Evolutionary conservation across 1,140 invertebrate species (phyloP).

Genomic region (Acarapis woodi): DNA sequence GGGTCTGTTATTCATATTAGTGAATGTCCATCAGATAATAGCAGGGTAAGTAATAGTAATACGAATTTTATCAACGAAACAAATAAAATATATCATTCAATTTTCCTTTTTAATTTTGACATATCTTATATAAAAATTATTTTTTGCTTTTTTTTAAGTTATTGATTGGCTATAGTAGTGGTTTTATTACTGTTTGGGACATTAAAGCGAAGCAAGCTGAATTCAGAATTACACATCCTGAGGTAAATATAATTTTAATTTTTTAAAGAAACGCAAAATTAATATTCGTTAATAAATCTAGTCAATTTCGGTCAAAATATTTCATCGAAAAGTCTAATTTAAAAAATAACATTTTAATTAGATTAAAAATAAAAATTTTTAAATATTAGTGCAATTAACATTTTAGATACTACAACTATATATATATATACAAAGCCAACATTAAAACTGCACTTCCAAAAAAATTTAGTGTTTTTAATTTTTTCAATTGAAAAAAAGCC

Average conservation of each 20-base stretch:
- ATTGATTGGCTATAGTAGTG: constrained; percentile 81
- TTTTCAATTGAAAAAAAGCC: too few species aligned
- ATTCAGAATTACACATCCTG: constrained; percentile 35
- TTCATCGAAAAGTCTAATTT: neutral
- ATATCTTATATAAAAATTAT: neutral
- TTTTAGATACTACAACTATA: too few species aligned
- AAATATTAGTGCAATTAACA: too few species aligned
- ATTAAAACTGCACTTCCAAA: too few species aligned
- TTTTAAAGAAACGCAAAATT: neutral
- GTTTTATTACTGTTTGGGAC: constrained; percentile 85
- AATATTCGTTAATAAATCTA: neutral
- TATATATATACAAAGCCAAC: too few species aligned
- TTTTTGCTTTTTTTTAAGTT: constrained; percentile 30
- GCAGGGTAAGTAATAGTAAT: constrained; percentile 63
- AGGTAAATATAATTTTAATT: constrained; percentile 15
- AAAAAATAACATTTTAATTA: neutral
- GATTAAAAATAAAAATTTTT: too few species aligned
- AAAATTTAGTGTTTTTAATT: too few species aligned
- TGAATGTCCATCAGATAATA: constrained; percentile 78
- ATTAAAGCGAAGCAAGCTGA: constrained; percentile 49
- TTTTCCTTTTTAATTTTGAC: neutral
- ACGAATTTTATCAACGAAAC: constrained; percentile 7
- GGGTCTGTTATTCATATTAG: constrained; percentile 74
- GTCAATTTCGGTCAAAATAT: neutral
- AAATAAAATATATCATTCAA: neutral